These are phyloP conservation scores for Eulemur albifrons DNA, from an alignment of 2,797 vertebrate species.

Conservation along the genomic window DNA sequence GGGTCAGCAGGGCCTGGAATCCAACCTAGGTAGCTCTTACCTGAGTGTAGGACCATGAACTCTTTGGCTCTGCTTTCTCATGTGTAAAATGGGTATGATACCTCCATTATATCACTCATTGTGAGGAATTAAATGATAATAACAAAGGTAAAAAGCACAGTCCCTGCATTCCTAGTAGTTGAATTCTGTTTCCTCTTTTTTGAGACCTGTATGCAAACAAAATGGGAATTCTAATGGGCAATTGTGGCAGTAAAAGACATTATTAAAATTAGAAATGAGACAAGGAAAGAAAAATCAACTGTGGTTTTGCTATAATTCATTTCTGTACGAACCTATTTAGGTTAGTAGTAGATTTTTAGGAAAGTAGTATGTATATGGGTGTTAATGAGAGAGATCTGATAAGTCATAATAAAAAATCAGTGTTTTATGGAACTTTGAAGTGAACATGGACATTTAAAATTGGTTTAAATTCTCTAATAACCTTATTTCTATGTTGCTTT, in stretches of 20 bases:
- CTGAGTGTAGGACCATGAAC: neutral
- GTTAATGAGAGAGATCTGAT: neutral
- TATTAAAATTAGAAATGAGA: slow-evolving; percentile 18
- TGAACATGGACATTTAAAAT: neutral
- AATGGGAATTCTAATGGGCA: neutral
- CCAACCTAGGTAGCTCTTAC: neutral
- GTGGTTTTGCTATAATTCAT: neutral
- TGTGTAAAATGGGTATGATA: no score
- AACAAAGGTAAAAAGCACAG: neutral
- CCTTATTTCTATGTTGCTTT: neutral
- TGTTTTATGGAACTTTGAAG: neutral
- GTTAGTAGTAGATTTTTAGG: neutral
- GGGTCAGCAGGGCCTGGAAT: neutral
- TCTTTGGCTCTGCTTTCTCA: neutral
- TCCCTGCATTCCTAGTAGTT: neutral
- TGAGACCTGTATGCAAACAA: neutral
- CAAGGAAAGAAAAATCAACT: neutral
- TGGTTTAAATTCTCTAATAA: neutral
- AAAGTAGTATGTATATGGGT: neutral
- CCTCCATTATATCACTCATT: neutral
- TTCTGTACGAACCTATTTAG: neutral
- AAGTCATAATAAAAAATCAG: neutral
- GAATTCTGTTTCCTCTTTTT: neutral
- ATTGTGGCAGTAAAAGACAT: neutral
- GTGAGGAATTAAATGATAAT: neutral